Evolutionary conservation across 2,113 vertebrate genomes (phyloP).

Genomic region (Thomomys bottae): DNA sequence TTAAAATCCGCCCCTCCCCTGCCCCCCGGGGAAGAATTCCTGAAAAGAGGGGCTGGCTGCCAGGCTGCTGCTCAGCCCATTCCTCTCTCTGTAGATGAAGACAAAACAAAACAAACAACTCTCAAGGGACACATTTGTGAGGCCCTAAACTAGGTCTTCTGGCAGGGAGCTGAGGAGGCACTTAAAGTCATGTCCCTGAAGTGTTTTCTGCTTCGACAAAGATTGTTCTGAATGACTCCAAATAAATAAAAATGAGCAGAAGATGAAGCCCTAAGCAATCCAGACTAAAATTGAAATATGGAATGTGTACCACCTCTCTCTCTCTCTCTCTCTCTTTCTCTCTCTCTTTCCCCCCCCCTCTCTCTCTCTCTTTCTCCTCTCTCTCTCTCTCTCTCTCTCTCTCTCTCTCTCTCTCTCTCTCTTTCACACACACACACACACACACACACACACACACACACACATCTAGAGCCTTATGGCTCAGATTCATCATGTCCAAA

Average conservation of each 20-base stretch:
- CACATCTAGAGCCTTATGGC: background rate
- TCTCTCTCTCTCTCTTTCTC: background rate
- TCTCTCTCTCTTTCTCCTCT: background rate
- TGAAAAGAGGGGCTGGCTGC: background rate
- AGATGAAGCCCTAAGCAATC: background rate
- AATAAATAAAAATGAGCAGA: slow-evolving; percentile 52
- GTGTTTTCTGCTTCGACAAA: background rate
- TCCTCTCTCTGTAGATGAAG: slow-evolving; percentile 32
- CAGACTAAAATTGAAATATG: background rate
- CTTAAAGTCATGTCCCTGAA: background rate
- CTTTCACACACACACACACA: background rate
- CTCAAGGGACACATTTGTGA: slow-evolving; percentile 45
- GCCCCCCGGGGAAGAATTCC: background rate
- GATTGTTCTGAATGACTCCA: slow-evolving; percentile 18
- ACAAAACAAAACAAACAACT: slow-evolving; percentile 46
- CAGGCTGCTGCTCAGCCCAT: too few species aligned
- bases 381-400: background rate
- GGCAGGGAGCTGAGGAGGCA: slow-evolving; percentile 44
- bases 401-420: background rate
- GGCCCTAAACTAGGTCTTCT: background rate
- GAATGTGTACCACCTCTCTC: too few species aligned
- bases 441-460: background rate
- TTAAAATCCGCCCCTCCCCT: too few species aligned
- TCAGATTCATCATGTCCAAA: background rate
- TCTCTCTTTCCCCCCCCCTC: too few species aligned